phyloP scores from a whole-genome alignment of 2,113 vertebrate genomes.

The Ursus arctos region DNA sequence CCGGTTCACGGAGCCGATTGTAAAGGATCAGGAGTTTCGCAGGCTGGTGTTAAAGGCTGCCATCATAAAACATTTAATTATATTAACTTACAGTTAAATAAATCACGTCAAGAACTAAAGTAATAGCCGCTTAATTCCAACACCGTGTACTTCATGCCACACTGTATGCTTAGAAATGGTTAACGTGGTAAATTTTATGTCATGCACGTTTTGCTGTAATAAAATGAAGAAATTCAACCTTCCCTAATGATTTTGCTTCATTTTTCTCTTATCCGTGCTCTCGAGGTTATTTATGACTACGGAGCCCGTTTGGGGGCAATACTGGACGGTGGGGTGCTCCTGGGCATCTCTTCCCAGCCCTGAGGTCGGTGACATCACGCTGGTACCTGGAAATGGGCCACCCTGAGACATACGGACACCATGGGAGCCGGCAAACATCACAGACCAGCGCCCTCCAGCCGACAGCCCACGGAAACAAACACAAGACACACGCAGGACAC shows the following conservation, averaged over 20 bases:
- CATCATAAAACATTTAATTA: not conserved
- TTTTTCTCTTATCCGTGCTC: not conserved
- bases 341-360: not conserved
- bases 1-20: rapidly evolving
- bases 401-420: not conserved
- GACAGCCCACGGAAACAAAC: not conserved
- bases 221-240: not conserved
- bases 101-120: not conserved
- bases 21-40: not conserved
- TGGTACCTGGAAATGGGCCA: not conserved
- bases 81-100: not conserved
- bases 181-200: not conserved
- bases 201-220: not conserved
- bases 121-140: not conserved
- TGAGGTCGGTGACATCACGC: not conserved
- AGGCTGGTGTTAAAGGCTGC: not conserved
- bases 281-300: not conserved
- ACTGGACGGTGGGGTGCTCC: not conserved
- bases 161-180: not conserved
- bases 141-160: not conserved
- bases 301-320: not conserved
- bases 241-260: not conserved
- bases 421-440: not conserved
- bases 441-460: too few relatives aligned
- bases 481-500: rapidly evolving